Percentiles rank a stretch among this genome's conserved stretches.
These are phyloP conservation scores for Ridgeia piscesae DNA, from an alignment of 1,140 invertebrate genomes.

Conservation along the genomic window DNA sequence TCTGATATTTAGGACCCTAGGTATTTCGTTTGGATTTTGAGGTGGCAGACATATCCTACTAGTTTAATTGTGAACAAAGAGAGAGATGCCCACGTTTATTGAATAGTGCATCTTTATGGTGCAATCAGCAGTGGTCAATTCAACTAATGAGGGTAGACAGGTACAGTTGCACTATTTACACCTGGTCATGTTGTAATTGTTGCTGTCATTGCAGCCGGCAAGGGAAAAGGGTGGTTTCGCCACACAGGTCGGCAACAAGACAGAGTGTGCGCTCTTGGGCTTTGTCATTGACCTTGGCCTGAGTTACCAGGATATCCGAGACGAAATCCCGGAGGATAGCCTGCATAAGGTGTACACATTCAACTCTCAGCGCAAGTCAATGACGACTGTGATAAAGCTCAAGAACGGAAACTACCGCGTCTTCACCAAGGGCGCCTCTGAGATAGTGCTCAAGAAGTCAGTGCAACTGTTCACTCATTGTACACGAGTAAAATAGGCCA, in stretches of 20 bases:
- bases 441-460: constrained; percentile 98
- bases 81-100: too few relatives aligned
- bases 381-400: constrained; percentile 89
- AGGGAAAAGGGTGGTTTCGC: constrained; percentile 22
- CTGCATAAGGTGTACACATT: constrained; percentile 94
- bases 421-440: constrained; percentile 97
- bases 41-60: too few relatives aligned
- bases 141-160: background rate
- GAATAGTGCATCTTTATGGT: too few relatives aligned
- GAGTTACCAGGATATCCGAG: constrained; percentile 88
- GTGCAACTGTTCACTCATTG: constrained; percentile 16
- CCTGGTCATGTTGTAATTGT: too few relatives aligned
- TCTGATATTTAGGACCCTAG: too few relatives aligned
- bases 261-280: constrained; percentile 80
- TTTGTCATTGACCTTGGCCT: constrained; percentile 89
- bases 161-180: too few relatives aligned
- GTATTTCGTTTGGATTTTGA: too few relatives aligned
- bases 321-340: constrained; percentile 85
- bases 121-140: background rate
- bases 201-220: constrained; percentile 16
- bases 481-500: background rate
- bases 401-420: constrained; percentile 75
- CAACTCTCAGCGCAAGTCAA: constrained; percentile 97
- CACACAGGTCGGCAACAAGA: constrained; percentile 83
- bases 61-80: too few relatives aligned